Base-by-base conservation (phyloP, 1,140 invertebrate species). In the Platyscapa corneri region DNA sequence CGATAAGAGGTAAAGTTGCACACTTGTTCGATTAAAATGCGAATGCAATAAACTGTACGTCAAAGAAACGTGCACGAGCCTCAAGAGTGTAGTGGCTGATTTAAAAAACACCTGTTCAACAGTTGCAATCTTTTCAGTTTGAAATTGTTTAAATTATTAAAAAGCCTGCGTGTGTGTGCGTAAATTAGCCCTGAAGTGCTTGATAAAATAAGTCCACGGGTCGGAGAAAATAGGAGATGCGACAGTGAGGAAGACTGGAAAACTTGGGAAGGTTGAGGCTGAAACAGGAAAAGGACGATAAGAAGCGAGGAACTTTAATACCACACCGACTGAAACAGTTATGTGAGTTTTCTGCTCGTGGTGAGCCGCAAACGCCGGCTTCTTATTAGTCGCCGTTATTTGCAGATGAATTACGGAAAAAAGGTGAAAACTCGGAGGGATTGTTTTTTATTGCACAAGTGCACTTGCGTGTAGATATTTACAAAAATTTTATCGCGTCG, bases 281-380 rank as follows among this genome's bases (percentile, higher is more conserved):
- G 37, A 74, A 42, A 74, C 14, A 74, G 20, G 42, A 42, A 39
- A 0, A 42, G 42, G 27, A 27, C 37, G 27, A 53, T 49, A 76
- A 76, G 46, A 76, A 14, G 27, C 42, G 74, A 6, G 46, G 46
- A 76, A 76, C 8, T 76, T 76, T 7, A 76, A 76, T 18, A 10
- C 39, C 27, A 49, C 74, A n/a, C 74, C 53, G 32, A 76, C 53
- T 76, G n/a, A 76, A 76, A 49, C 74, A 76, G 74, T 76, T 76
- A 76, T n/a, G 53, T 7, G 74, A 76, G 74, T 49, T 76, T 30
- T 49, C 39, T 76, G n/a, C 6, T 76, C 74, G 74, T 27, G 74
- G 27, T n/a, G 70, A 1, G 37, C 34, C 70, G 34, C 70, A 74
- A 74, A 67, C 70, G 75, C 32, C 75, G 75, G n/a, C 30, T 77